A percentile compares a stretch with the other conserved stretches of the same genome.
phyloP scores from a whole-genome alignment of 2,888 invertebrate species.

The Psylliodes chrysocephalus region DNA sequence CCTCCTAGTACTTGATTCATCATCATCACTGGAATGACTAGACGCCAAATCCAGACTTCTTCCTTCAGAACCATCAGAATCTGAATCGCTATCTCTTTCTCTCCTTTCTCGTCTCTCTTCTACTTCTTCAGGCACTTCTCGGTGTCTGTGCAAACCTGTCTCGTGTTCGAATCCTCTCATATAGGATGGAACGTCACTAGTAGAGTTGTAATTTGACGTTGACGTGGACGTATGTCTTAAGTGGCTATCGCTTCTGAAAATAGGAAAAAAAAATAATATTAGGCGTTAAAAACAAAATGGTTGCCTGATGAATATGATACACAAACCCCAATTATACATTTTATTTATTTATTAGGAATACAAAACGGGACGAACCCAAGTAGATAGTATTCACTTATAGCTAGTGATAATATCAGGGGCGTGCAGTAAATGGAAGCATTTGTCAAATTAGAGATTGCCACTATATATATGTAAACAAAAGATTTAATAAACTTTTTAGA shows the following conservation, averaged over 20 bases:
- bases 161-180: conserved; percentile 73
- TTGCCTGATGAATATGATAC: no score
- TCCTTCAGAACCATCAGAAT: conserved; percentile 82
- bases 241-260: conserved; percentile 80
- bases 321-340: no score
- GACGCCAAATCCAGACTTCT: conserved; percentile 91
- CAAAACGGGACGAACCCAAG: no score
- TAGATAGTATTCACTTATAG: no score
- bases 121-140: conserved; percentile 64
- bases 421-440: no score
- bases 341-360: no score
- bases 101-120: conserved; percentile 55
- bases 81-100: conserved; percentile 72
- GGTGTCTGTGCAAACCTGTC: conserved; percentile 67
- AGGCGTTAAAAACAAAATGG: no score
- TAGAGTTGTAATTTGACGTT: conserved; percentile 87
- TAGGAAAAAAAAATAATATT: conserved; percentile 13
- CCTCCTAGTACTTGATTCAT: conserved; percentile 70
- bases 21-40: conserved; percentile 95
- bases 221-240: conserved; percentile 86
- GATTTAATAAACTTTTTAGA: no score
- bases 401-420: no score
- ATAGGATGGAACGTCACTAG: conserved; percentile 81
- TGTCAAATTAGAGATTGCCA: no score
- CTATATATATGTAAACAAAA: no score